Percentiles rank a stretch among this genome's conserved stretches.
Conservation (phyloP, 2,113 vertebrate species). For the Misgurnus anguillicaudatus region DNA sequence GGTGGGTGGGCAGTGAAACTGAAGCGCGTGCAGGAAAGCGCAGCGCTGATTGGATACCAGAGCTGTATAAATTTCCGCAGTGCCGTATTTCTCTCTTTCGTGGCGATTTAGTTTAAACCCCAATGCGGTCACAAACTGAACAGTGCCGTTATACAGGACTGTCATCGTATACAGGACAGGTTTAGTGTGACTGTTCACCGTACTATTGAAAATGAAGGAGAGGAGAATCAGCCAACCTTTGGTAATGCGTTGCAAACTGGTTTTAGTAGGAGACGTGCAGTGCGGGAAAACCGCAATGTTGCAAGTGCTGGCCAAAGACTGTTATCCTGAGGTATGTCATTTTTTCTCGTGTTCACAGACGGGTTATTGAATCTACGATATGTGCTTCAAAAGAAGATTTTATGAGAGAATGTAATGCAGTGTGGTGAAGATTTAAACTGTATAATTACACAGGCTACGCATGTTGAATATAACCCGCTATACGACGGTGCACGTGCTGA, state of each 20-base stretch:
- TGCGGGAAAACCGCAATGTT: conserved; percentile 97
- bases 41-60: conserved; percentile 70
- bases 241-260: conserved; percentile 88
- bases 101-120: not conserved
- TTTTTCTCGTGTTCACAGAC: not conserved
- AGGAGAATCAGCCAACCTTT: conserved; percentile 81
- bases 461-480: not conserved
- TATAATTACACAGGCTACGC: not conserved
- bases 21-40: conserved; percentile 30
- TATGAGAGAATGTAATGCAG: not conserved
- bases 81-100: conserved; percentile 42
- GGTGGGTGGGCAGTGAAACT: conserved; percentile 26
- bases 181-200: not conserved
- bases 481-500: conserved; percentile 12
- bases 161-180: not conserved
- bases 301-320: conserved; percentile 93
- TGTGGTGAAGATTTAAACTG: not conserved
- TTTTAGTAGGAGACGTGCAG: conserved; percentile 93
- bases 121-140: not conserved
- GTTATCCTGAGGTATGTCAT: conserved; percentile 90
- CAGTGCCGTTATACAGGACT: conserved; percentile 28
- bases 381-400: not conserved
- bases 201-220: conserved; percentile 83
- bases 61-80: conserved; percentile 72
- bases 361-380: not conserved